These are phyloP conservation scores for Opisthograptis luteolata DNA, from an alignment of 2,888 invertebrate genomes.

Conservation along the genomic window DNA sequence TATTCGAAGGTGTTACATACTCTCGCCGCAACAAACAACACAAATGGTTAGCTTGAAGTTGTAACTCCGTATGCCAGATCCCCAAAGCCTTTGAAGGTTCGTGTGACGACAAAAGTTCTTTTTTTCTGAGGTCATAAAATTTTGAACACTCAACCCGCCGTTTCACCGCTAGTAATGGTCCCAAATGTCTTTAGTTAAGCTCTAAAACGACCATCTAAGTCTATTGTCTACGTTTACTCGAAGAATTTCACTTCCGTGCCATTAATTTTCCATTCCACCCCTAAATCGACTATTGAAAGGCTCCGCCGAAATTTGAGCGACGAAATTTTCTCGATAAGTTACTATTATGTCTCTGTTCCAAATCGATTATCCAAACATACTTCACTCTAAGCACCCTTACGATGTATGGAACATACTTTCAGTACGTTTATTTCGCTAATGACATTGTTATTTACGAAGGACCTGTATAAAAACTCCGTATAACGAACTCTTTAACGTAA, in stretches of 20 bases:
- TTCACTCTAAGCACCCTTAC: constrained; percentile 36
- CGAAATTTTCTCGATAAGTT: constrained; percentile 61
- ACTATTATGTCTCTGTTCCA: constrained; percentile 51
- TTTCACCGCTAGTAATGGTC: constrained; percentile 44
- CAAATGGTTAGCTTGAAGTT: constrained; percentile 34
- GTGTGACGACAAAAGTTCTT: constrained; percentile 20
- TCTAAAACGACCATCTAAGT: constrained; percentile 53
- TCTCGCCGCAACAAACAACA: background rate
- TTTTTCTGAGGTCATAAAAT: constrained; percentile 19
- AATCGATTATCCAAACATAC: constrained; percentile 51
- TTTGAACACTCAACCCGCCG: constrained; percentile 25
- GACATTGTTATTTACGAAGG: constrained; percentile 2
- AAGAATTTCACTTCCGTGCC: constrained; percentile 73
- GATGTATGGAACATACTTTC: constrained; percentile 11
- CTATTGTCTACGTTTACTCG: constrained; percentile 66
- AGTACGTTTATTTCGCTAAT: constrained; percentile 20
- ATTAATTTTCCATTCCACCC: constrained; percentile 76
- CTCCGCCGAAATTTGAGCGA: constrained; percentile 61
- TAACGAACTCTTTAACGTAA: background rate
- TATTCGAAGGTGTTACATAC: too few relatives aligned
- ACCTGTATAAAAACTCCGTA: background rate
- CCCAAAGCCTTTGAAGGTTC: constrained; percentile 18
- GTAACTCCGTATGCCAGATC: constrained; percentile 39
- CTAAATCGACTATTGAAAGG: constrained; percentile 69
- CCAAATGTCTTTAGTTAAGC: constrained; percentile 50